These are phyloP conservation scores for Catharus fuscescens DNA, from an alignment of 2,113 vertebrate species.

Conservation along the genomic window DNA sequence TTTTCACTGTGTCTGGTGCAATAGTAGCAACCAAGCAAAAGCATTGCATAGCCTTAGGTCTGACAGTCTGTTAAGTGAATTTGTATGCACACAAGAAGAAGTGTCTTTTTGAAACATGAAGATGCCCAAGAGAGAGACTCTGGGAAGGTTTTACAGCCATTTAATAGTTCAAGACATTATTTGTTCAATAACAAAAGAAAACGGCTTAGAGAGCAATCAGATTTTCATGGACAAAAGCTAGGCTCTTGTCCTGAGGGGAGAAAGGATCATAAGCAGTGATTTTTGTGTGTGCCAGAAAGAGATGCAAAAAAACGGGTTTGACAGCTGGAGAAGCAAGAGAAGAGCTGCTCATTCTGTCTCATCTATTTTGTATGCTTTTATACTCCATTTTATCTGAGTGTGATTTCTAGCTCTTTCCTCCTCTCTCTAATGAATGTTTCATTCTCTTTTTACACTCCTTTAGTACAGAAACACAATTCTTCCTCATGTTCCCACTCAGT, in stretches of 20 bases:
- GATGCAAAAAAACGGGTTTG: background rate
- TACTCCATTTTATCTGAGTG: background rate
- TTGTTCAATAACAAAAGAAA: conserved; percentile 53
- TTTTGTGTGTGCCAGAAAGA: conserved; percentile 30
- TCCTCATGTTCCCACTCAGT: background rate
- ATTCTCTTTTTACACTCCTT: background rate
- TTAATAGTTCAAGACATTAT: conserved; percentile 57
- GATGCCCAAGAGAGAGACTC: conserved; percentile 30
- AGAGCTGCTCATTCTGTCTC: background rate
- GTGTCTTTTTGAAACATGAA: conserved; percentile 28
- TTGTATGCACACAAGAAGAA: conserved; percentile 37
- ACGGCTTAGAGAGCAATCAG: conserved; percentile 46
- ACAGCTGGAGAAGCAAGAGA: background rate
- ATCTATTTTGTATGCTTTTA: conserved; percentile 35
- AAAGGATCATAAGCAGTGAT: conserved; percentile 22
- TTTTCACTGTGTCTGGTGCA: conserved; percentile 27
- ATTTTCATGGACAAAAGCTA: conserved; percentile 52
- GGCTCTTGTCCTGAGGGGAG: conserved; percentile 27
- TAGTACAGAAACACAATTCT: background rate
- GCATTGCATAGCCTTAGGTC: conserved; percentile 10
- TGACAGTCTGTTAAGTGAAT: conserved; percentile 43
- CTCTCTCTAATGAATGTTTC: background rate
- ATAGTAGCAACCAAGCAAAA: conserved; percentile 16
- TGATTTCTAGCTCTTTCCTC: background rate
- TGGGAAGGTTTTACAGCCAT: conserved; percentile 50